phyloP scores from a whole-genome alignment of 2,797 vertebrate species.

The Hemitrygon akajei region DNA sequence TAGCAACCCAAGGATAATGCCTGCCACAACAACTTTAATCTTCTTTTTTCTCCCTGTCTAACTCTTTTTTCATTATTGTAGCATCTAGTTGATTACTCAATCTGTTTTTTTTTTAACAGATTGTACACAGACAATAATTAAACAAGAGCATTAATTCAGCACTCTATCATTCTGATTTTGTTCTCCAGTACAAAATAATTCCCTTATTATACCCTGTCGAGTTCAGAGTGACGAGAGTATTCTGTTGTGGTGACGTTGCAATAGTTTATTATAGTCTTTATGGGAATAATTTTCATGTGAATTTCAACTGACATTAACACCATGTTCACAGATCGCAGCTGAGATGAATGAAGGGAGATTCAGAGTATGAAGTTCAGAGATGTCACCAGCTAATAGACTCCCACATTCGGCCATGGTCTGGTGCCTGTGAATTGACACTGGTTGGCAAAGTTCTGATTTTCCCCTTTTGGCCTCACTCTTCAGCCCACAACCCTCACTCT shows the following conservation, averaged over 20 bases:
- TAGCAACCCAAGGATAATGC: too few species aligned
- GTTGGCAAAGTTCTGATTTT: neutral
- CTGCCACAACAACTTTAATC: too few species aligned
- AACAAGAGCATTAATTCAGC: neutral
- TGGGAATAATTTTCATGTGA: constrained; percentile 14
- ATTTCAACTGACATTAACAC: neutral
- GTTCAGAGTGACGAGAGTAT: constrained; percentile 5
- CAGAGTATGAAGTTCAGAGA: neutral
- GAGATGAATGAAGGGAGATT: neutral
- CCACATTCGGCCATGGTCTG: neutral
- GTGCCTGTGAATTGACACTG: too few species aligned
- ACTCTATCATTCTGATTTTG: neutral
- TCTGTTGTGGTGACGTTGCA: neutral
- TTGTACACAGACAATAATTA: neutral
- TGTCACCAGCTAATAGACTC: neutral
- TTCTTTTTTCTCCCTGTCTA: neutral
- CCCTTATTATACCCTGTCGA: constrained; percentile 19
- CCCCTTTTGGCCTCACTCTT: neutral
- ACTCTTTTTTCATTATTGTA: neutral
- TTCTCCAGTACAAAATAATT: neutral
- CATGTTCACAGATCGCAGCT: neutral
- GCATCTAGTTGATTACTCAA: neutral
- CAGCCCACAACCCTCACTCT: neutral
- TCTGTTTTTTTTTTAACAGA: neutral
- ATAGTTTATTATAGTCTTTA: neutral